These are phyloP conservation scores for Acrobeloides nanus DNA, from an alignment of 2,888 invertebrate species.

Conservation along the genomic window DNA sequence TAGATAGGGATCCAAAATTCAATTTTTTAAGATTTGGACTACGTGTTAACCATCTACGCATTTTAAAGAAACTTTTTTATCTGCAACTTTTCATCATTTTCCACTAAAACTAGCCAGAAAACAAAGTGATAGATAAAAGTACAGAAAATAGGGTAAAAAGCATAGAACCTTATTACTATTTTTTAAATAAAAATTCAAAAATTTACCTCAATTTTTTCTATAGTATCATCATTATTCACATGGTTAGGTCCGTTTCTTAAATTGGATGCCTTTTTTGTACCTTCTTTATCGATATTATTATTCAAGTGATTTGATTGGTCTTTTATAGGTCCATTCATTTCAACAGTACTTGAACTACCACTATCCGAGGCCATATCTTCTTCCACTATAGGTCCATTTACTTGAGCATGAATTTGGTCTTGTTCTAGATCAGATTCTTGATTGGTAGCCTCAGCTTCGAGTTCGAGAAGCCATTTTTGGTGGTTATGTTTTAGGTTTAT, in stretches of 20 bases:
- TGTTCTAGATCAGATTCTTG: conserved; percentile 1
- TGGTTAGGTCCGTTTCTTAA: neutral
- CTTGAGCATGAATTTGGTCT: conserved; percentile 3
- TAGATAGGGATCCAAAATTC: no score
- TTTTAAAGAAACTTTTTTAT: no score
- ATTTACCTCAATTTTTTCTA: neutral
- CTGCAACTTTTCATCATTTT: neutral
- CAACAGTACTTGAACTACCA: no score
- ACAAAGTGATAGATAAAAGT: conserved; percentile 2
- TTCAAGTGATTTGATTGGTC: neutral
- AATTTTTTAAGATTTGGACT: no score
- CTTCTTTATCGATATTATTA: neutral
- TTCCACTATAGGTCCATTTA: conserved; percentile 2
- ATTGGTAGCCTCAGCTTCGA: conserved; percentile 46
- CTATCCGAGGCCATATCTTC: no score
- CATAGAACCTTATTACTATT: no score
- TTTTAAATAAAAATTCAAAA: no score
- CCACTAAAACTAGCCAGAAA: conserved; percentile 9
- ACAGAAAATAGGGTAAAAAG: no score
- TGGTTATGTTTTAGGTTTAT: conserved; percentile 51
- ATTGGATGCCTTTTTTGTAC: neutral
- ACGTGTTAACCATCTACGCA: no score
- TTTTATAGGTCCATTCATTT: no score
- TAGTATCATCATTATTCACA: conserved; percentile 2
- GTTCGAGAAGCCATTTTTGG: conserved; percentile 45